Evolutionary conservation across 2,113 vertebrate species (phyloP), one percentile per base, ranked within the genome.

Genomic region (Felis chaus): DNA sequence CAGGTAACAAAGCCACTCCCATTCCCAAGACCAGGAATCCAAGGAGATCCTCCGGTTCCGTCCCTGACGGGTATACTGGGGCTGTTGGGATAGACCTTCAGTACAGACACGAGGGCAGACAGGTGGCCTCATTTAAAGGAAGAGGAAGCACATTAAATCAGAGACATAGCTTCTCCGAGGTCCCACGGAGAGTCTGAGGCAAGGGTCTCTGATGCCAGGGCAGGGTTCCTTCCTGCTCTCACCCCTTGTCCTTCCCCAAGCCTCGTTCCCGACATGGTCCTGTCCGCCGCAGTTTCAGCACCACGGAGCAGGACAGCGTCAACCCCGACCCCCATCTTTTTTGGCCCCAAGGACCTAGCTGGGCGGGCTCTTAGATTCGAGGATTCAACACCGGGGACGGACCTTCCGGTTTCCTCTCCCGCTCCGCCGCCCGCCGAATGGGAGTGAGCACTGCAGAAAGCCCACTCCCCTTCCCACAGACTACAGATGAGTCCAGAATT

Each of bases 361-460:
- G 15, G 3, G 3, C 12, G 0, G 63, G 27, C 7, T 78, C n/a
- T 74, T 27, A 25, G 61, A 18, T 12, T n/a, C 4, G 11, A 55
- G 16, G 36, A 18, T 53, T 89, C 61, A 91, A 74, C 27, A 71
- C 55, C 12, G 3, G 18, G 69, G 79, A 94, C 89, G 68, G 92
- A 15, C 16, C 41, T 39, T 21, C 19, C 3, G 4, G 4, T 7
- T 14, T n/a, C 13, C 45, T 5, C 41, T 15, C 9, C 15, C 4
- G 12, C 15, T 39, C 39, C 2, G 2, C 29, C 0, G 3, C 36
- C 39, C 2, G 2, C 29, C 0, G 3, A 36, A 16, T 3, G n/a
- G 12, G 10, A 18, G 11, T 45, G 76, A 55, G 73, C 82, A 11
- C 63, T 0, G 10, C 50, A 19, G 63, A 57, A 3, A n/a, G 74